A percentile compares a stretch with the other conserved stretches of the same genome.
phyloP scores from a whole-genome alignment of 2,113 vertebrate species.

The Cyanoliseus patagonus region DNA sequence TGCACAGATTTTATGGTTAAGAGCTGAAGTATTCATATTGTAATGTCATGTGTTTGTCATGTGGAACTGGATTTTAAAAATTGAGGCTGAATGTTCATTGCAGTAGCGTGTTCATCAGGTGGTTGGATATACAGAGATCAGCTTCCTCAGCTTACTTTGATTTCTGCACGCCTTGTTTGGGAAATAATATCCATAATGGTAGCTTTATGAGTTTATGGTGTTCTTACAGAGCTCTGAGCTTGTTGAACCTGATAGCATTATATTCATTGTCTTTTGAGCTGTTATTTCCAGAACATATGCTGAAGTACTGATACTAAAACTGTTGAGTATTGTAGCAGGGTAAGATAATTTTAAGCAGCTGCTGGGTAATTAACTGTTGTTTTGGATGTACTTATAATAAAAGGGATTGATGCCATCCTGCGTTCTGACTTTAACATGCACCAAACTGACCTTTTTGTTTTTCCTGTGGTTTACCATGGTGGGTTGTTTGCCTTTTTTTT shows the following conservation, averaged over 20 bases:
- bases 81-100: neutral
- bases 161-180: neutral
- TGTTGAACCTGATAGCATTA: neutral
- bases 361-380: neutral
- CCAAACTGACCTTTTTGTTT: neutral
- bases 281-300: neutral
- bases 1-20: constrained; percentile 22
- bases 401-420: neutral
- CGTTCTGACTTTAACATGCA: neutral
- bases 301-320: neutral
- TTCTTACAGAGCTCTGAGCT: neutral
- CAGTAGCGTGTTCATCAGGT: neutral
- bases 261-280: neutral
- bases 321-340: neutral
- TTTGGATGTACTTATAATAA: neutral
- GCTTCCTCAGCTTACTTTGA: neutral
- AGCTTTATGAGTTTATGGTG: neutral
- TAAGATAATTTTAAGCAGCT: neutral
- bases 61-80: neutral
- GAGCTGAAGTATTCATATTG: neutral
- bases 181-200: neutral
- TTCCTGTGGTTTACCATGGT: neutral
- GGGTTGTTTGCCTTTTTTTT: neutral
- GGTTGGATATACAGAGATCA: neutral
- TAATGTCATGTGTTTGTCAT: neutral